Conservation (phyloP, 2,113 vertebrate genomes). For the Glareola pratincola region DNA sequence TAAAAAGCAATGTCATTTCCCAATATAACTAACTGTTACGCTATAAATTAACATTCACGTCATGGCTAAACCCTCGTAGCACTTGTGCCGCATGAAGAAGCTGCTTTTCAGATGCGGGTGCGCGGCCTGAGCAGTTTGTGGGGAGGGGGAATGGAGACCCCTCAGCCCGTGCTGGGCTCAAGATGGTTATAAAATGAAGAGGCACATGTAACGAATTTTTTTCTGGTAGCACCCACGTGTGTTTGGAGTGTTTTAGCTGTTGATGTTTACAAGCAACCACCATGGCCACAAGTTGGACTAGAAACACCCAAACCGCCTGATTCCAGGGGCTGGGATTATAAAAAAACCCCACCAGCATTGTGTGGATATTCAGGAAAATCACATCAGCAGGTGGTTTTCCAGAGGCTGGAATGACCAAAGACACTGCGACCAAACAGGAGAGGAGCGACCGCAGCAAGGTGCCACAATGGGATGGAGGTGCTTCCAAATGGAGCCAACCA, state of each 20-base stretch:
- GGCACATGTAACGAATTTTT: fast-evolving
- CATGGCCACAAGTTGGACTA: not conserved
- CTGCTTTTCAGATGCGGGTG: not conserved
- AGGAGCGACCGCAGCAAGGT: not conserved
- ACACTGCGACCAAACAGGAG: fast-evolving
- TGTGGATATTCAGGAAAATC: not conserved
- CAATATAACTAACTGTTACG: not conserved
- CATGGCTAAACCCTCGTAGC: not conserved
- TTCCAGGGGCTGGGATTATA: not conserved
- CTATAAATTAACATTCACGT: not conserved
- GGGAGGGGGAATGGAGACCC: not conserved
- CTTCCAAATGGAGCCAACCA: fast-evolving
- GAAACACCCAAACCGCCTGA: fast-evolving
- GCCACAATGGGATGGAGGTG: fast-evolving
- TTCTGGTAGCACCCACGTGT: fast-evolving
- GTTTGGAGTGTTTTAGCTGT: not conserved
- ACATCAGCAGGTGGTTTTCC: not conserved
- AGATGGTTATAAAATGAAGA: not conserved
- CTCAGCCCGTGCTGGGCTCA: fast-evolving
- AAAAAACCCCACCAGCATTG: not conserved
- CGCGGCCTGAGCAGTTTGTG: not conserved
- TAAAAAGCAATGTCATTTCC: not conserved
- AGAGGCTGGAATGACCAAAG: not conserved
- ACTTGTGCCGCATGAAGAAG: not conserved
- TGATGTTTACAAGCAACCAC: not conserved